A percentile compares a stretch with the other conserved stretches of the same genome.
These are phyloP conservation scores for Papilio aristodemus DNA, from an alignment of 1,140 invertebrate species.

Conservation along the genomic window DNA sequence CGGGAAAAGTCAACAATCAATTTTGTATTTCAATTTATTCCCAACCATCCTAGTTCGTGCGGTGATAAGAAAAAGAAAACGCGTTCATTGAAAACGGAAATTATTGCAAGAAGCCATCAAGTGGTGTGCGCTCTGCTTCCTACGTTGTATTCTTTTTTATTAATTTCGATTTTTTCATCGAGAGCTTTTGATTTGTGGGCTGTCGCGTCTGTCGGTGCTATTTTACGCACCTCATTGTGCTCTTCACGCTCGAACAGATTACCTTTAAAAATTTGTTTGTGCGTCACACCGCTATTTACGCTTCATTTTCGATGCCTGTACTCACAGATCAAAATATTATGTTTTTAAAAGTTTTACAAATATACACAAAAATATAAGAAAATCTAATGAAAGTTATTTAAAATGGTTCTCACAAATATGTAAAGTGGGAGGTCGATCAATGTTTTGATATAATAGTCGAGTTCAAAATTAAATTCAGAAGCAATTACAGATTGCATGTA, in stretches of 20 bases:
- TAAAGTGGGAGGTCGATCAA: too few relatives aligned
- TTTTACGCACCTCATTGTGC: conserved; percentile 68
- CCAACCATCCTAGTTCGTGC: conserved; percentile 78
- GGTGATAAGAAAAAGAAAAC: conserved; percentile 79
- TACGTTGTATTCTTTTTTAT: conserved; percentile 61
- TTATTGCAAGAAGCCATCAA: conserved; percentile 80
- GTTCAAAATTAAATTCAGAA: too few relatives aligned
- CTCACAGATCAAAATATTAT: too few relatives aligned
- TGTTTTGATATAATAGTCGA: too few relatives aligned
- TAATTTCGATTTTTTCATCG: conserved; percentile 55
- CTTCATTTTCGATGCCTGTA: conserved; percentile 15
- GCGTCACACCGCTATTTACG: conserved; percentile 52
- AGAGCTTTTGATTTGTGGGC: conserved; percentile 68
- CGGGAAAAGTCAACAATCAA: conserved; percentile 81
- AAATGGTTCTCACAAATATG: too few relatives aligned
- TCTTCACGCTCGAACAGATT: conserved; percentile 51
- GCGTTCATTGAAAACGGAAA: conserved; percentile 80
- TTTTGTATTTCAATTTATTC: conserved; percentile 81
- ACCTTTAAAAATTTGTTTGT: conserved; percentile 50
- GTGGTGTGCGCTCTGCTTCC: conserved; percentile 72
- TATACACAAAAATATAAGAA: too few relatives aligned
- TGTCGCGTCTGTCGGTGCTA: conserved; percentile 55
- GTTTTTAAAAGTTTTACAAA: not conserved
- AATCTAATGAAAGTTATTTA: too few relatives aligned
- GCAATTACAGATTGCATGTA: not conserved